Percentiles rank a stretch among this genome's conserved stretches.
Conservation (phyloP, 2,888 invertebrate species). For the Xestia xanthographa region DNA sequence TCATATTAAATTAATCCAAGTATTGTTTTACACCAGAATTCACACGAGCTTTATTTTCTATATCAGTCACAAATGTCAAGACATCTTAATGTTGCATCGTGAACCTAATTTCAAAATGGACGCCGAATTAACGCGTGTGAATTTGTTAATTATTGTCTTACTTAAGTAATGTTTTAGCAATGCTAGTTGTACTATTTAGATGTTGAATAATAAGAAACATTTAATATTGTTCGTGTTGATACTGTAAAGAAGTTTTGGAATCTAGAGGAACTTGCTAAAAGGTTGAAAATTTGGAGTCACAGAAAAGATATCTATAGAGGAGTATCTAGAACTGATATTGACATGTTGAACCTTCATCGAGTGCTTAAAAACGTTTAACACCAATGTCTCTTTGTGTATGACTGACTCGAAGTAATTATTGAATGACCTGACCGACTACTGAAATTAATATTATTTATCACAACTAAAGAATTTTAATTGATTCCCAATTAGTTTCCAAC, state of each 20-base stretch:
- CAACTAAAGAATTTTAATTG: conserved; percentile 31
- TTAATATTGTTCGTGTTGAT: not conserved
- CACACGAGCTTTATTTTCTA: conserved; percentile 58
- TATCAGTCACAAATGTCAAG: conserved; percentile 59
- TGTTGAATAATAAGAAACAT: conserved; percentile 15
- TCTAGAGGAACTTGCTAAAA: no score
- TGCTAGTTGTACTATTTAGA: conserved; percentile 17
- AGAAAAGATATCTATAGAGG: not conserved
- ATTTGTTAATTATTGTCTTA: conserved; percentile 58
- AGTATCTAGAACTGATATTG: not conserved
- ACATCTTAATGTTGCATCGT: conserved; percentile 43
- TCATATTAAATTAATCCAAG: conserved; percentile 42
- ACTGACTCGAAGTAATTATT: not conserved
- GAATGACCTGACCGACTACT: not conserved
- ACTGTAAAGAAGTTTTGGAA: not conserved
- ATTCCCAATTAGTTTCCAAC: conserved; percentile 41
- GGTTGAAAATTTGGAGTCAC: not conserved
- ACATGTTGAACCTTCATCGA: not conserved
- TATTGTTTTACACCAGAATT: conserved; percentile 59
- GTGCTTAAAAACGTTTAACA: no score
- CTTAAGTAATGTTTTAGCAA: conserved; percentile 40
- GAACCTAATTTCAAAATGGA: conserved; percentile 61
- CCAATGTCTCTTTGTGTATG: not conserved
- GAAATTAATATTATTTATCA: not conserved
- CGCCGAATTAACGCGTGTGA: conserved; percentile 60